phyloP scores from a whole-genome alignment of 1,140 invertebrate species.

The Ceratosolen fusciceps region DNA sequence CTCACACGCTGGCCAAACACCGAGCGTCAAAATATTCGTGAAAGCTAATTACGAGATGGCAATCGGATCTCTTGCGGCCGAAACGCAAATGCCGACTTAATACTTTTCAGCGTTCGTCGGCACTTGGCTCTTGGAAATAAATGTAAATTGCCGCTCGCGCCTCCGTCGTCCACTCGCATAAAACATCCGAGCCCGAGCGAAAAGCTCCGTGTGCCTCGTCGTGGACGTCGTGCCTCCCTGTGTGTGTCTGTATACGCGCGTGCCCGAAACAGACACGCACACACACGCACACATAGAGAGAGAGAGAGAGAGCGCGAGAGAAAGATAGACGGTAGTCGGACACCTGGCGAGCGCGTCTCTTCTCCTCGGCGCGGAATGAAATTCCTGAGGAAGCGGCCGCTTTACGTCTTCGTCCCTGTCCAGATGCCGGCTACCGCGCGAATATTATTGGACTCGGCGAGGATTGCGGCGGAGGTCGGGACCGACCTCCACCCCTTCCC shows the following conservation, averaged over 20 bases:
- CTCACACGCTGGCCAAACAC: not conserved
- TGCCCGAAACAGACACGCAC: too few species aligned
- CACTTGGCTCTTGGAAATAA: conserved; percentile 36
- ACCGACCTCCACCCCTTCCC: too few species aligned
- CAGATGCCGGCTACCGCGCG: conserved; percentile 1
- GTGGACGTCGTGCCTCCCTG: not conserved
- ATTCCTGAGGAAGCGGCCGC: conserved; percentile 44
- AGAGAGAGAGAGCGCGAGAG: conserved; percentile 25
- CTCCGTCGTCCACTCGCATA: conserved; percentile 38
- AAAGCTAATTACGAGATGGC: conserved; percentile 15
- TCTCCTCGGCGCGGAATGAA: conserved; percentile 36
- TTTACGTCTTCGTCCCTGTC: conserved; percentile 20
- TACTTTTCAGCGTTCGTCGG: conserved; percentile 28
- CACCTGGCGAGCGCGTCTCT: conserved; percentile 45
- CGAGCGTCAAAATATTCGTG: not conserved
- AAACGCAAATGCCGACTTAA: conserved; percentile 13
- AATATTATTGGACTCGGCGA: not conserved
- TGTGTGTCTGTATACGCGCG: too few species aligned
- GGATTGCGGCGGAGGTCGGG: not conserved
- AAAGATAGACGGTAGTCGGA: conserved; percentile 45
- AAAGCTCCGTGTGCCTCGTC: conserved; percentile 28
- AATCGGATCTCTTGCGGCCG: conserved; percentile 2
- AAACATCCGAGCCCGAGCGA: conserved; percentile 35
- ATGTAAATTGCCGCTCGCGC: conserved; percentile 44
- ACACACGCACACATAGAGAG: too few species aligned